Evolutionary conservation across 2,797 vertebrate genomes (phyloP).

Genomic region (Hemitrygon akajei): DNA sequence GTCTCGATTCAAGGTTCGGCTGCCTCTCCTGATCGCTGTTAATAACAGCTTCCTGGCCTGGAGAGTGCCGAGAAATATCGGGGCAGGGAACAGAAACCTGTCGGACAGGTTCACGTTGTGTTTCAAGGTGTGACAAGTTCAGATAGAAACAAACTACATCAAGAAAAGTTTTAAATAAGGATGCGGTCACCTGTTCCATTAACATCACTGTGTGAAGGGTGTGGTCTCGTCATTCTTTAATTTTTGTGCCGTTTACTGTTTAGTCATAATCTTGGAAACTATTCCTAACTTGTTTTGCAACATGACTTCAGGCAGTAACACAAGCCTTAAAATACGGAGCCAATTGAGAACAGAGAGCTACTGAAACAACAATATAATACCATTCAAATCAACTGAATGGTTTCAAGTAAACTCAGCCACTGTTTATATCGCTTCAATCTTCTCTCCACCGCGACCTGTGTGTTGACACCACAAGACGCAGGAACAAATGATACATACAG

Average conservation of each 20-base stretch:
- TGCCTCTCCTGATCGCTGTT: not conserved
- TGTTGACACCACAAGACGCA: not conserved
- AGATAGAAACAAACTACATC: not conserved
- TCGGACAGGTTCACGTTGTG: not conserved
- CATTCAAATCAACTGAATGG: not conserved
- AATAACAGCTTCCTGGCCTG: not conserved
- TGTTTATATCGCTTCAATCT: not conserved
- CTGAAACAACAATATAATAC: not conserved
- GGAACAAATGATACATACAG: too few relatives aligned
- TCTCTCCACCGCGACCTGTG: not conserved
- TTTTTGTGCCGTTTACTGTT: fast-evolving
- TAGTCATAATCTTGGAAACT: not conserved
- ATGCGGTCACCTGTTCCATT: not conserved
- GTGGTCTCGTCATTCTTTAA: not conserved
- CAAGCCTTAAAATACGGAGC: not conserved
- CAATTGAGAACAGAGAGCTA: not conserved
- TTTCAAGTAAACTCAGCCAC: not conserved
- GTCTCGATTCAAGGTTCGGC: not conserved
- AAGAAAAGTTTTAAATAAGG: not conserved
- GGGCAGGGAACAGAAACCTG: not conserved
- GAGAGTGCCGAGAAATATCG: not conserved
- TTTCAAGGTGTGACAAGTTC: not conserved
- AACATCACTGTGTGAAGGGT: not conserved
- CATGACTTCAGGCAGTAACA: not conserved
- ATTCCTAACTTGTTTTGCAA: not conserved